phyloP scores from a whole-genome alignment of 2,888 invertebrate genomes.

The Hololepta plana region DNA sequence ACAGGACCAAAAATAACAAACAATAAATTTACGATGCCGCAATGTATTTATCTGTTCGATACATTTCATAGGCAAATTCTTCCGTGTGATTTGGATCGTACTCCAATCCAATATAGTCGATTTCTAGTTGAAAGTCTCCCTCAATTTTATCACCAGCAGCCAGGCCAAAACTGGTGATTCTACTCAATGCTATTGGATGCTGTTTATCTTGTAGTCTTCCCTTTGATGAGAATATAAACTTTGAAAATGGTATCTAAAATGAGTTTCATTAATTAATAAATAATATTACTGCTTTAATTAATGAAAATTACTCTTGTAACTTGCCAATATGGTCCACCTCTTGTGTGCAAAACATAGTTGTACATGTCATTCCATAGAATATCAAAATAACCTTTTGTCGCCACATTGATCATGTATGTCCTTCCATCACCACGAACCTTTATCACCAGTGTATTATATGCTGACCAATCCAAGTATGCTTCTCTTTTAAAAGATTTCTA shows the following conservation, averaged over 20 bases:
- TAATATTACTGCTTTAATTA: conserved; percentile 3
- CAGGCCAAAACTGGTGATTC: conserved; percentile 62
- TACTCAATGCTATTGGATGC: conserved; percentile 35
- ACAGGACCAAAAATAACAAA: too few species aligned
- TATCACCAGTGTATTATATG: conserved; percentile 60
- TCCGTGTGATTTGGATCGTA: conserved; percentile 65
- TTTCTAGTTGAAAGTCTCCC: conserved; percentile 77
- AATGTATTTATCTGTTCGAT: conserved; percentile 47
- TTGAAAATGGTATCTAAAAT: conserved; percentile 80
- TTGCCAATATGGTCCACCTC: conserved; percentile 99
- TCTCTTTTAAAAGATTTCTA: conserved; percentile 70
- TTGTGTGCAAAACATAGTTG: conserved; percentile 72
- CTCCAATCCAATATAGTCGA: conserved; percentile 82
- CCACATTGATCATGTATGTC: conserved; percentile 67
- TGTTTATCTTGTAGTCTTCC: conserved; percentile 79
- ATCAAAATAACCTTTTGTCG: conserved; percentile 60
- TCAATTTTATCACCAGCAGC: conserved; percentile 60
- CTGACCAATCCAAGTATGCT: conserved; percentile 50
- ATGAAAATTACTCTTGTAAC: conserved; percentile 45
- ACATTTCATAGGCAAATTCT: conserved; percentile 89
- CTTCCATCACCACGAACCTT: conserved; percentile 88
- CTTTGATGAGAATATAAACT: conserved; percentile 67
- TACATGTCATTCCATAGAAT: conserved; percentile 79
- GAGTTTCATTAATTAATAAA: background rate
- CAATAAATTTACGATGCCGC: conserved; percentile 34